These are phyloP conservation scores for Papilio xuthus DNA, from an alignment of 1,140 invertebrate species.

Conservation along the genomic window DNA sequence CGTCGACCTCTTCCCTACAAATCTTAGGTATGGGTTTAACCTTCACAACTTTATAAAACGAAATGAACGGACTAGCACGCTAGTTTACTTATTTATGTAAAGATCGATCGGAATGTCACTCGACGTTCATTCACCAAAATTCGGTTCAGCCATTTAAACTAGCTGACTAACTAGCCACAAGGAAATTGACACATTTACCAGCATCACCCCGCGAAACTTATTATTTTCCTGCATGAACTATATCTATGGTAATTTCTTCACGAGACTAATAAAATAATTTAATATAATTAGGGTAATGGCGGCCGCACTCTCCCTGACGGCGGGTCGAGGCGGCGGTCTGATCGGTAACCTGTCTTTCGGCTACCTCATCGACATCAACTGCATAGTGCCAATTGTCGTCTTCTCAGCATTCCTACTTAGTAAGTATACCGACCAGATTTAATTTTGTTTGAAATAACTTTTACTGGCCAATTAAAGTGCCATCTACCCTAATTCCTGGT, in stretches of 20 bases:
- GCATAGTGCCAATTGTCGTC: constrained; percentile 85
- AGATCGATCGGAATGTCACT: no score
- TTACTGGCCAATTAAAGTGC: background rate
- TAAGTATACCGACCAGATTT: constrained; percentile 77
- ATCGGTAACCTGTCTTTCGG: constrained; percentile 87
- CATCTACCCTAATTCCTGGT: background rate
- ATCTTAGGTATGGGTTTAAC: constrained; percentile 84
- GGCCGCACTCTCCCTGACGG: constrained; percentile 87
- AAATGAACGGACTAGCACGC: no score
- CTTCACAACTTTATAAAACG: background rate
- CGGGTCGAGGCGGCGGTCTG: constrained; percentile 87
- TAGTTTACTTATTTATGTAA: no score
- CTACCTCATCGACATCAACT: constrained; percentile 88
- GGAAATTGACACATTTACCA: no score
- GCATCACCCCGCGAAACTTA: no score
- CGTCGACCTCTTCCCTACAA: constrained; percentile 89
- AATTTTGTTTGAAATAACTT: background rate
- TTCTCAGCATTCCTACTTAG: constrained; percentile 86
- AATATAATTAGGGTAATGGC: constrained; percentile 85
- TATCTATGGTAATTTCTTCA: background rate
- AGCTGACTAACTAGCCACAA: no score
- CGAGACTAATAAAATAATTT: background rate
- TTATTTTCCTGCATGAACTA: no score
- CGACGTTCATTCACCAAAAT: no score
- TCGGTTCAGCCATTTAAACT: no score